Evolutionary conservation across 2,797 vertebrate genomes (phyloP).

Genomic region (Thalassophryne amazonica): DNA sequence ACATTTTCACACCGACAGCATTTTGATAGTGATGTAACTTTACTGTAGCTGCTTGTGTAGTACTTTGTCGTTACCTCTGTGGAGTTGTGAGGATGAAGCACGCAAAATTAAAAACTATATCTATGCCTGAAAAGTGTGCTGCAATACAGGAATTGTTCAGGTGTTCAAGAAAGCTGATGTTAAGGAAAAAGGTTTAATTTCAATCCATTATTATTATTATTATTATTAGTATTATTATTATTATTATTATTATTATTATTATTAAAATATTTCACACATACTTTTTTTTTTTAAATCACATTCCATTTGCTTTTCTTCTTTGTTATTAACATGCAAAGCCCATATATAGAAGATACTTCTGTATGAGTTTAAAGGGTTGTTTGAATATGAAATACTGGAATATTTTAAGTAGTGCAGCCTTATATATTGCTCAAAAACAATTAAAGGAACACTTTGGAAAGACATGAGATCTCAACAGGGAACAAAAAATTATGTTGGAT

Average conservation of each 20-base stretch:
- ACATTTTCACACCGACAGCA: slow-evolving; percentile 59
- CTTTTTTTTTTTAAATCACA: background rate
- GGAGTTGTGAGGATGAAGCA: slow-evolving; percentile 52
- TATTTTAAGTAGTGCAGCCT: too few species aligned
- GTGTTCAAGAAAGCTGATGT: slow-evolving; percentile 25
- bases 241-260: slow-evolving; percentile 14
- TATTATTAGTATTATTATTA: background rate
- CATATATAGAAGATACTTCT: too few species aligned
- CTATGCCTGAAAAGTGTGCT: slow-evolving; percentile 43
- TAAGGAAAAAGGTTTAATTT: slow-evolving; percentile 14
- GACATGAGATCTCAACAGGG: too few species aligned
- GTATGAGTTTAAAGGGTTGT: too few species aligned
- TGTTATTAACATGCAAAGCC: background rate
- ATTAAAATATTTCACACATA: slow-evolving; percentile 7
- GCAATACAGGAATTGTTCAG: slow-evolving; percentile 43
- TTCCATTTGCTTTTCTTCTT: background rate
- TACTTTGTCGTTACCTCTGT: slow-evolving; percentile 61
- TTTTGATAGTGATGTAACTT: slow-evolving; percentile 63
- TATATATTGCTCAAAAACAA: too few species aligned
- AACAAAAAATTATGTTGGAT: too few species aligned
- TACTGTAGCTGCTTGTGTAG: slow-evolving; percentile 65
- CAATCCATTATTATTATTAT: background rate
- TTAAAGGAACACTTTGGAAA: too few species aligned
- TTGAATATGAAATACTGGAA: too few species aligned
- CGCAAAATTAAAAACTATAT: slow-evolving; percentile 26